phyloP scores from a whole-genome alignment of 1,140 invertebrate genomes.

The Papilio helenus region DNA sequence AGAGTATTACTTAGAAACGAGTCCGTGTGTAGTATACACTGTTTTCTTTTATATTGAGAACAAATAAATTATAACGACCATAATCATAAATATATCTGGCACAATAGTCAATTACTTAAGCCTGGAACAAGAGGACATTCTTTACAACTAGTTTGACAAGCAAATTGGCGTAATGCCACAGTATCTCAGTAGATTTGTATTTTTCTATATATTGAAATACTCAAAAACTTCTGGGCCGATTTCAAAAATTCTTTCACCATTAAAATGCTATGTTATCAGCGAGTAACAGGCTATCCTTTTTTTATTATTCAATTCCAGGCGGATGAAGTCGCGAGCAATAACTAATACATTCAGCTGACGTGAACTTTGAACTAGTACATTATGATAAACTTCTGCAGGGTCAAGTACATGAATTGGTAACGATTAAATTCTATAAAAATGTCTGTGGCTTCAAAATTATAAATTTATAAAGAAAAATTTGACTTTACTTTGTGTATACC shows the following conservation, averaged over 20 bases:
- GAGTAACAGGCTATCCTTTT: too few species aligned
- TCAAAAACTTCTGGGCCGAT: too few species aligned
- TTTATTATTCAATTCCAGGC: too few species aligned
- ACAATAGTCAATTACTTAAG: constrained; percentile 8
- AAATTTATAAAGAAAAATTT: neutral
- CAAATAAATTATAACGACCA: neutral
- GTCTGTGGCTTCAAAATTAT: neutral
- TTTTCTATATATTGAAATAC: too few species aligned
- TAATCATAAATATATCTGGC: neutral
- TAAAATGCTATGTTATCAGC: too few species aligned
- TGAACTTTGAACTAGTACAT: constrained; percentile 28
- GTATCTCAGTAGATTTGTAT: neutral
- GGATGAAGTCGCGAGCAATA: neutral
- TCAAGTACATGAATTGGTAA: constrained; percentile 26
- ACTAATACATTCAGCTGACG: constrained; percentile 16
- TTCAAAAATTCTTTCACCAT: too few species aligned
- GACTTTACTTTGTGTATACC: neutral
- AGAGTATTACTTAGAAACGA: neutral
- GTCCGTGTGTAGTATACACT: neutral
- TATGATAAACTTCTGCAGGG: constrained; percentile 30
- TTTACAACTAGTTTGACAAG: neutral
- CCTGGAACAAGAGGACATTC: constrained; percentile 7
- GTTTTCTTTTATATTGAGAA: too few species aligned
- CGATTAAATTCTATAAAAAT: neutral
- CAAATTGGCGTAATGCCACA: constrained; percentile 6